These are phyloP conservation scores for Halcyon badia DNA, from an alignment of 2,797 vertebrate genomes.

Conservation along the genomic window DNA sequence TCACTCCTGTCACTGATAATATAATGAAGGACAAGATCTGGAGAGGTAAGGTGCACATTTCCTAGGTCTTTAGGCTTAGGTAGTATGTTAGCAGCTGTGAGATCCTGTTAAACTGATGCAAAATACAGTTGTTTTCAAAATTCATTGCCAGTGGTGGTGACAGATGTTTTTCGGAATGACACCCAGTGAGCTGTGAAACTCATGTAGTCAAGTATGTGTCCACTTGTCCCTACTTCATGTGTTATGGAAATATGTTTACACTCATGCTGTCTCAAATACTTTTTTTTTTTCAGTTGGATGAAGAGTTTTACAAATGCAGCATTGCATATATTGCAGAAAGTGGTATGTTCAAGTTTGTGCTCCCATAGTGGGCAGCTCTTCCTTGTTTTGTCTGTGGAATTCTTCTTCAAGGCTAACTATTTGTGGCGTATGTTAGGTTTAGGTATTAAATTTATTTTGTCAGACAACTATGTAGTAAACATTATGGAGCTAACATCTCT, in stretches of 20 bases:
- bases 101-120: constrained; percentile 34
- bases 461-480: neutral
- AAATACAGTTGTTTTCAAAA: constrained; percentile 51
- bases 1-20: constrained; percentile 47
- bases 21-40: constrained; percentile 1
- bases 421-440: neutral
- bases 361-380: neutral
- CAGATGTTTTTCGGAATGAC: constrained; percentile 64
- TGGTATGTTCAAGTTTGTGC: neutral
- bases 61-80: neutral
- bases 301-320: constrained; percentile 29
- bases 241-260: constrained; percentile 62
- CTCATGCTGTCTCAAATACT: neutral
- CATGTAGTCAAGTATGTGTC: constrained; percentile 45
- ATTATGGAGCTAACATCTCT: accelerated
- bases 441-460: neutral
- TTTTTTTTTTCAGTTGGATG: neutral
- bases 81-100: neutral
- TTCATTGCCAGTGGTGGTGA: constrained; percentile 17
- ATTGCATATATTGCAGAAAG: neutral
- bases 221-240: constrained; percentile 44
- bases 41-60: neutral
- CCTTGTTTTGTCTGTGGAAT: neutral
- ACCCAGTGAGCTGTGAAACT: constrained; percentile 58
- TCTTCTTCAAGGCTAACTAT: neutral